These are phyloP conservation scores for Apostichopus parvimensis DNA, from an alignment of 35 echinoderm and acorn worm species.

Conservation along the genomic window DNA sequence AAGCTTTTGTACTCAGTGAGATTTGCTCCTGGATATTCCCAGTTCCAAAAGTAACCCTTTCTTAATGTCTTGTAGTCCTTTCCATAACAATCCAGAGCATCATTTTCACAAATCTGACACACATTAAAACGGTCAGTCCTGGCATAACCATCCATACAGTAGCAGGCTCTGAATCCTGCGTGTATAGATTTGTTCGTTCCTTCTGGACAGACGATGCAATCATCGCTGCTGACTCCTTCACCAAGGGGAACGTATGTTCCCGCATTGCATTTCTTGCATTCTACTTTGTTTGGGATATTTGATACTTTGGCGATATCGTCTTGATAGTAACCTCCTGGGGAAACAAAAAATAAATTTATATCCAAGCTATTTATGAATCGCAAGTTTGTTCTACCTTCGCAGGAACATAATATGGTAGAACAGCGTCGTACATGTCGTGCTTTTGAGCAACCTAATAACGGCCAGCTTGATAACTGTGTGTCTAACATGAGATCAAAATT, in stretches of 20 bases:
- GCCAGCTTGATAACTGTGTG: too few species aligned
- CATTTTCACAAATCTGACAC: neutral
- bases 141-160: neutral
- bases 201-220: constrained; percentile 1
- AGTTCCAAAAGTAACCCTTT: constrained; percentile 16
- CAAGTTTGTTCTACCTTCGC: too few species aligned
- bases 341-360: neutral
- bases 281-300: too few species aligned
- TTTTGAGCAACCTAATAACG: too few species aligned
- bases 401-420: too few species aligned
- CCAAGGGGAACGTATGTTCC: neutral
- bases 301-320: neutral
- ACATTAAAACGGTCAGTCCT: neutral
- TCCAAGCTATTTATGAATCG: too few species aligned
- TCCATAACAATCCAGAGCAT: too few species aligned
- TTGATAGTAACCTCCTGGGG: neutral
- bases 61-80: too few species aligned
- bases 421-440: too few species aligned
- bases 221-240: neutral
- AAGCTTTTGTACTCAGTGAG: neutral
- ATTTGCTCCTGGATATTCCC: neutral
- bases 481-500: too few species aligned
- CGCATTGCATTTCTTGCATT: neutral
- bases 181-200: neutral
- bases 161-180: constrained; percentile 6